Evolutionary conservation across 2,888 invertebrate genomes (phyloP).

Genomic region (Phasia obesa): DNA sequence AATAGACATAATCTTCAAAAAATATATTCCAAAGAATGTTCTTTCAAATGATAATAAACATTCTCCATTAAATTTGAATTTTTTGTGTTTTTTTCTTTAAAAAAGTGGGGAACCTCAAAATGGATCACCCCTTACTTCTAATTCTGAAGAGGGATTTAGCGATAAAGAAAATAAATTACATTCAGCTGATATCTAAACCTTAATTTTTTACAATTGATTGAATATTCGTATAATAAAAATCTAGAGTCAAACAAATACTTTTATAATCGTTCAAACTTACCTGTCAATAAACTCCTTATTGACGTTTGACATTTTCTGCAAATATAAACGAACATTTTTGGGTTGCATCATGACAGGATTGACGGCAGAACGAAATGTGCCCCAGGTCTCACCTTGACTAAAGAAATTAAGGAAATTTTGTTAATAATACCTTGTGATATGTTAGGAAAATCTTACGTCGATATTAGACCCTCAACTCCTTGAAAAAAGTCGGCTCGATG

Average conservation of each 20-base stretch:
- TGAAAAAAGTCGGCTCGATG: conserved; percentile 74
- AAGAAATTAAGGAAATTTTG: neutral
- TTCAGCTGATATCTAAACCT: no score
- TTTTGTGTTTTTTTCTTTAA: no score
- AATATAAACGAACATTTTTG: conserved; percentile 84
- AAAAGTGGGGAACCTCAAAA: no score
- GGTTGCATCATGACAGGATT: conserved; percentile 87
- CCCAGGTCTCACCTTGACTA: conserved; percentile 85
- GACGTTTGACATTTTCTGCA: conserved; percentile 83
- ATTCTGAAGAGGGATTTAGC: no score
- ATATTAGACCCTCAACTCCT: conserved; percentile 74
- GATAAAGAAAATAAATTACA: no score
- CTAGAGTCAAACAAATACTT: neutral
- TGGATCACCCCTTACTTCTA: no score
- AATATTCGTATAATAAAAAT: no score
- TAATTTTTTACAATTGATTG: no score
- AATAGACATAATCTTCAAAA: no score
- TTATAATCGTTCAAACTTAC: conserved; percentile 67
- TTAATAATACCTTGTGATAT: neutral
- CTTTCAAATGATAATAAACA: no score
- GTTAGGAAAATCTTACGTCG: conserved; percentile 71
- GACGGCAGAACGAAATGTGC: conserved; percentile 86
- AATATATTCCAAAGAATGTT: no score
- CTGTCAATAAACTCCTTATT: conserved; percentile 81
- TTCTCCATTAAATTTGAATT: no score